Evolutionary conservation across 2,888 invertebrate species (phyloP).

Genomic region (Blastobasis adustella): DNA sequence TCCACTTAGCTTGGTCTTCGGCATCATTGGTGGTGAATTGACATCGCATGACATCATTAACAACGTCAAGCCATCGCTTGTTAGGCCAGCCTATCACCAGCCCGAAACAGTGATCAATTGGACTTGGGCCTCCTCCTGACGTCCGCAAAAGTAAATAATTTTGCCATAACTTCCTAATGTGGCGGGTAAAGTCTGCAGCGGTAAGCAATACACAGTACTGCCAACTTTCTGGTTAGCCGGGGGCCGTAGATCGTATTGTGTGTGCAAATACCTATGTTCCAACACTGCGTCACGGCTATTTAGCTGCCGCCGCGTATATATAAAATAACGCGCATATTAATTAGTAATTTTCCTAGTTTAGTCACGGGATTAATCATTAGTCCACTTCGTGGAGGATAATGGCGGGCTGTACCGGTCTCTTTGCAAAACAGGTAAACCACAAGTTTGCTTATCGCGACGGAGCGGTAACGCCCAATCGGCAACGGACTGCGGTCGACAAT

Average conservation of each 20-base stretch:
- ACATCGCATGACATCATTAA: too few relatives aligned
- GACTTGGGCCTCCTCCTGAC: too few relatives aligned
- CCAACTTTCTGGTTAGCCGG: not conserved
- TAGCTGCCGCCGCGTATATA: not conserved
- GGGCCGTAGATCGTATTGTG: not conserved
- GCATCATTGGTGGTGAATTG: too few relatives aligned
- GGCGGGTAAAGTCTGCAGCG: too few relatives aligned
- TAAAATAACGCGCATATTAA: slow-evolving; percentile 9
- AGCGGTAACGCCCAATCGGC: too few relatives aligned
- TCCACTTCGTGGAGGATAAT: slow-evolving; percentile 23
- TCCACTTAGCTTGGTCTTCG: too few relatives aligned
- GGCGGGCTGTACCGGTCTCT: slow-evolving; percentile 21
- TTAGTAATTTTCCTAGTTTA: slow-evolving; percentile 27
- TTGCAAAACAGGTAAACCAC: slow-evolving; percentile 59
- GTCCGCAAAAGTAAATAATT: not conserved
- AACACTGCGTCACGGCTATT: not conserved
- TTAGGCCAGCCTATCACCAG: too few relatives aligned
- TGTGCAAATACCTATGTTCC: not conserved
- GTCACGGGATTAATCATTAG: slow-evolving; percentile 20
- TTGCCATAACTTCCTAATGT: not conserved
- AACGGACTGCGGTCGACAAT: too few relatives aligned
- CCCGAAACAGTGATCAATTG: too few relatives aligned
- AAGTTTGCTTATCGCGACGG: slow-evolving; percentile 8
- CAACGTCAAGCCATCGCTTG: too few relatives aligned
- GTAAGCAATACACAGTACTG: not conserved